These are phyloP conservation scores for Oryzias dopingdopingensis DNA, from an alignment of 2,797 vertebrate species.

Conservation along the genomic window DNA sequence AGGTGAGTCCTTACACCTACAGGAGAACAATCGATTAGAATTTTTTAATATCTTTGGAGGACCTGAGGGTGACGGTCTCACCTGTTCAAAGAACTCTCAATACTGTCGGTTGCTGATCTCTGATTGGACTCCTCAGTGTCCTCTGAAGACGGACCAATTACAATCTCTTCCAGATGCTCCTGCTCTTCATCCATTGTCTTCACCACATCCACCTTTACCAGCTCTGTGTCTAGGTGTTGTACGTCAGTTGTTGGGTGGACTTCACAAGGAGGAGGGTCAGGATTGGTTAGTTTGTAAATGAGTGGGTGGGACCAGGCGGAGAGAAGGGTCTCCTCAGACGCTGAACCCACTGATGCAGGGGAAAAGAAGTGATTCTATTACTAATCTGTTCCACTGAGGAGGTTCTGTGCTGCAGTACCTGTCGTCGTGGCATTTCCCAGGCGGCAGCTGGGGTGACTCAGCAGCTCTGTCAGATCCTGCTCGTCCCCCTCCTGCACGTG, in stretches of 20 bases:
- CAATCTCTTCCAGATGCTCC: constrained; percentile 16
- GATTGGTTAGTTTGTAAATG: constrained; percentile 30
- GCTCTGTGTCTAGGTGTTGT: constrained; percentile 19
- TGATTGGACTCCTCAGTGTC: constrained; percentile 23
- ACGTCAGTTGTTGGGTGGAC: constrained; percentile 12
- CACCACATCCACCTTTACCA: constrained; percentile 55
- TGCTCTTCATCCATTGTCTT: constrained; percentile 30
- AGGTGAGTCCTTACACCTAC: constrained; percentile 39
- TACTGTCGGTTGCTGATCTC: not conserved
- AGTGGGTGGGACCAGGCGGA: constrained; percentile 56
- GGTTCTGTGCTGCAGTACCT: constrained; percentile 28
- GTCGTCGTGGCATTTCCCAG: constrained; percentile 13
- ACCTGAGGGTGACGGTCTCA: constrained; percentile 10
- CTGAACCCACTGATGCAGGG: constrained; percentile 26
- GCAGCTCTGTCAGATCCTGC: constrained; percentile 43
- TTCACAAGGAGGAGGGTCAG: not conserved
- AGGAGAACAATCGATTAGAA: not conserved
- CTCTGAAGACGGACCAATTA: constrained; percentile 4
- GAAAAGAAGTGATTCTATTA: not conserved
- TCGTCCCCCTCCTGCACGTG: constrained; percentile 39
- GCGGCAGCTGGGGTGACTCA: constrained; percentile 51
- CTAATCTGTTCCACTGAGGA: not conserved
- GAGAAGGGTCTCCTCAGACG: constrained; percentile 47
- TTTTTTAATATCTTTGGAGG: not conserved
- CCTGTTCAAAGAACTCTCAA: constrained; percentile 11